phyloP scores from a whole-genome alignment of 2,888 invertebrate species.

The Lacanobia wlatinum region DNA sequence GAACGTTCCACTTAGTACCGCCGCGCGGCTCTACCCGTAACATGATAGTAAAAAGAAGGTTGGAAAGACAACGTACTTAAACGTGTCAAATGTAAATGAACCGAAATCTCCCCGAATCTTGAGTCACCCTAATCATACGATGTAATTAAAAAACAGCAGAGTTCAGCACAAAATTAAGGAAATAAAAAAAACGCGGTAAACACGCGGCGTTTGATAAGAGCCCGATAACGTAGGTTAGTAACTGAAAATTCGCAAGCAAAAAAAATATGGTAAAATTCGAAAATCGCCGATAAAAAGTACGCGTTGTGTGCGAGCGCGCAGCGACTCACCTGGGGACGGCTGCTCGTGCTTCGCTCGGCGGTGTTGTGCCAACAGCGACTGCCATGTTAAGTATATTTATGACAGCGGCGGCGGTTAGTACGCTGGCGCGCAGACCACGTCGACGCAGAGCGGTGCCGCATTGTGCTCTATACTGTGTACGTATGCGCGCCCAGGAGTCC shows the following conservation, averaged over 20 bases:
- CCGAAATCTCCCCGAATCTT: conserved; percentile 1
- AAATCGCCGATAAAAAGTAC: conserved; percentile 55
- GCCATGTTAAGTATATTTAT: conserved; percentile 80
- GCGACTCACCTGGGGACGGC: conserved; percentile 81
- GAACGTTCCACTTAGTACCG: conserved; percentile 40
- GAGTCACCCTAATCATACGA: background rate
- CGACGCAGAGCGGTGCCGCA: conserved; percentile 87
- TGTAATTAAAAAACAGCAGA: background rate
- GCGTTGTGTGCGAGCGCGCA: conserved; percentile 69
- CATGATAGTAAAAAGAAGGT: conserved; percentile 38
- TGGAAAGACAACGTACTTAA: conserved; percentile 28
- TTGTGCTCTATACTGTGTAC: conserved; percentile 84
- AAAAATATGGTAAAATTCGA: conserved; percentile 46
- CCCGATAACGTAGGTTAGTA: conserved; percentile 64
- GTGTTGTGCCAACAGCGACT: conserved; percentile 72
- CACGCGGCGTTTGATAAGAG: conserved; percentile 70
- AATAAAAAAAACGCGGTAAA: conserved; percentile 30
- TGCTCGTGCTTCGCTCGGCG: conserved; percentile 67
- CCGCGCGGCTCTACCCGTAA: conserved; percentile 20
- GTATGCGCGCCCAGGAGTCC: conserved; percentile 75
- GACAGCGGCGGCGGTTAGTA: conserved; percentile 75
- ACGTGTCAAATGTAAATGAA: conserved; percentile 1
- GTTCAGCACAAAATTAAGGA: background rate
- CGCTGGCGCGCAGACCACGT: conserved; percentile 83
- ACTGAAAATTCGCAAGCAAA: conserved; percentile 75